Evolutionary conservation across 2,797 vertebrate species (phyloP), one percentile per base, ranked within the genome.

Genomic region (Novumbra hubbsi): DNA sequence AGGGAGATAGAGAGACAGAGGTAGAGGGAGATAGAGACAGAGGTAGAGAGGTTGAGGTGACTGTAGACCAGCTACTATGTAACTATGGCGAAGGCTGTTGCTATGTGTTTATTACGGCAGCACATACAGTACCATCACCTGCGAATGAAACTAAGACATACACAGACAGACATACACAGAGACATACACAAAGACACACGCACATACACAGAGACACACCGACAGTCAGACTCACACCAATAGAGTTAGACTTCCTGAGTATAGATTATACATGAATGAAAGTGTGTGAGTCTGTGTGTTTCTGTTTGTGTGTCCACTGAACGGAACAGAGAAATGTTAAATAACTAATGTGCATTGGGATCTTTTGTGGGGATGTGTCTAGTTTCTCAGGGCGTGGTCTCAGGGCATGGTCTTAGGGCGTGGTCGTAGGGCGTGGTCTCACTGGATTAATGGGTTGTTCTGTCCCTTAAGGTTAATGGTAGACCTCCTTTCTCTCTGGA

Each of bases 281-380:
- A 52, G 17, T 52, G 50, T 52, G 5, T n/a, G 17, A 17, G 17
- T 52, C 2, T 48, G 12, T 19, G 0, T 6, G 14, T 52, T 3
- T 3, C 4, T n/a, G 19, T 6, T 2, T n/a, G 6, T 21, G 9
- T 21, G 0, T 9, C 0, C 15, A 5, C 9, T 55, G 1, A 0
- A 5, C 1, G 50, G 6, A 19, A 7, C 19, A 17, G 17, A 2
- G 2, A 49, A 52, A 16, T 52, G 19, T 55, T n/a, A 55, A 55
- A 55, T 55, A 55, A 55, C 17, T 55, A n/a, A 21, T 21, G 50
- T 52, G 50, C 16, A n/a, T 7, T 45, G 41, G 41, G 41, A 45
- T 45, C 41, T 45, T 45, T 12, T 45, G 41, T 45, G 41, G 4
- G 7, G 2, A 5, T 45, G 41, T 45, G 41, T 45, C 11, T 45